These are phyloP conservation scores for Labroides dimidiatus DNA, from an alignment of 2,797 vertebrate genomes.

Conservation along the genomic window DNA sequence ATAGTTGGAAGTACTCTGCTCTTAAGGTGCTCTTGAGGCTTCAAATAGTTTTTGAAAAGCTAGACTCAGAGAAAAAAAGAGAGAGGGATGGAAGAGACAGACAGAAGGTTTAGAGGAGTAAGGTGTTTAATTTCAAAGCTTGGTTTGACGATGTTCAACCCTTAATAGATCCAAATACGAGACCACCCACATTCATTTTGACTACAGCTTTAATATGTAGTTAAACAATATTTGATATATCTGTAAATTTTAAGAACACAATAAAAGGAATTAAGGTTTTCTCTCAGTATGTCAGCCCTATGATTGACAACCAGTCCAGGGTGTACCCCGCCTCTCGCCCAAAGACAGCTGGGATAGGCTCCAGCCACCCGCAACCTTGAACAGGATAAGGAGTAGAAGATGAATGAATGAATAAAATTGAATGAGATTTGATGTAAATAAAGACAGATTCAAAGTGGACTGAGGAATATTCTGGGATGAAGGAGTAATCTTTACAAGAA, in stretches of 20 bases:
- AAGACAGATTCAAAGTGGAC: background rate
- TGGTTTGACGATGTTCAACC: constrained; percentile 74
- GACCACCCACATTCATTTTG: constrained; percentile 72
- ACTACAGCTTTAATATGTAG: constrained; percentile 44
- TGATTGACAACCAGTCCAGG: too few relatives aligned
- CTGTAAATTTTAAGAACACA: constrained; percentile 62
- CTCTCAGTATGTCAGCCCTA: too few relatives aligned
- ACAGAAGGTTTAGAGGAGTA: constrained; percentile 61
- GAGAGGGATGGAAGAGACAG: background rate
- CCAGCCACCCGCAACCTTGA: too few relatives aligned
- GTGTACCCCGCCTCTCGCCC: too few relatives aligned
- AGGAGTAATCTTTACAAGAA: background rate
- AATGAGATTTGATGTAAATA: too few relatives aligned
- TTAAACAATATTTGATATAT: constrained; percentile 64
- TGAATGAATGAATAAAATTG: too few relatives aligned
- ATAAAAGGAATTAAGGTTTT: too few relatives aligned
- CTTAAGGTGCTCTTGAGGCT: background rate
- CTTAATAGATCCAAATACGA: constrained; percentile 58
- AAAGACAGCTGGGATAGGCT: too few relatives aligned
- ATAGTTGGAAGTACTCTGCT: constrained; percentile 18
- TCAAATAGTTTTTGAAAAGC: constrained; percentile 6
- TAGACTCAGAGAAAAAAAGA: constrained; percentile 1
- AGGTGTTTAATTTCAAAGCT: constrained; percentile 69
- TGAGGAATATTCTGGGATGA: background rate
- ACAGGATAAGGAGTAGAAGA: too few relatives aligned